phyloP scores from a whole-genome alignment of 2,113 vertebrate genomes.

The human (Homo sapiens) region DNA sequence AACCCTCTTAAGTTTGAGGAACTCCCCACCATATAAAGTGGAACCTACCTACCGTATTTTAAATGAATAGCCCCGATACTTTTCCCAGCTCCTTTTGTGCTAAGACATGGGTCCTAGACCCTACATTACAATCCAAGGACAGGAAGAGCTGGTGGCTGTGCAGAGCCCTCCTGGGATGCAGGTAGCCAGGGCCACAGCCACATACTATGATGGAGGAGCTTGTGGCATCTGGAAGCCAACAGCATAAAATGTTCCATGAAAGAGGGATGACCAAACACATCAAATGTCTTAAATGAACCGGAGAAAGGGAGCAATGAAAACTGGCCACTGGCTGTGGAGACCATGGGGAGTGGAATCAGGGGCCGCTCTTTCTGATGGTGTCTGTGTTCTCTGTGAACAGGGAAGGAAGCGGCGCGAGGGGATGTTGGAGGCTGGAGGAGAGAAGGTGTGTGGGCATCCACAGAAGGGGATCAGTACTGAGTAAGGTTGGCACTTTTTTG shows the following conservation, averaged over 20 bases:
- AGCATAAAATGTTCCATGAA: not conserved
- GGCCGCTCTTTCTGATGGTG: no score
- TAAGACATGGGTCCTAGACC: not conserved
- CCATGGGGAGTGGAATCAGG: not conserved
- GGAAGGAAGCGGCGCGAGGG: not conserved
- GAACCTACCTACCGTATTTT: not conserved
- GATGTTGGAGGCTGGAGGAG: not conserved
- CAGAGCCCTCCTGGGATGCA: not conserved
- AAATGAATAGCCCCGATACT: not conserved
- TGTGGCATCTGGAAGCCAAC: not conserved
- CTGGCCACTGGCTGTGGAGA: not conserved
- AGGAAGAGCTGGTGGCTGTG: not conserved
- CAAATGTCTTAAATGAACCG: not conserved
- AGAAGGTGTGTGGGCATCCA: rapidly evolving
- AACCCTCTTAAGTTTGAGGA: not conserved
- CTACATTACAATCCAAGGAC: not conserved
- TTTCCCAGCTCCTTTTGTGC: not conserved
- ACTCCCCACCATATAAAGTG: not conserved
- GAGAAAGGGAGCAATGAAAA: not conserved
- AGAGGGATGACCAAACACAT: not conserved
- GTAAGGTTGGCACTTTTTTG: not conserved
- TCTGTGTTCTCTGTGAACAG: not conserved
- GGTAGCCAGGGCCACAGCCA: no score
- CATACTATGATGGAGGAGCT: not conserved
- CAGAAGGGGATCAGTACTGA: no score